Percentiles rank a stretch among this genome's conserved stretches.
Evolutionary conservation across 1,140 invertebrate species (phyloP).

Genomic region (Babylonia areolata): DNA sequence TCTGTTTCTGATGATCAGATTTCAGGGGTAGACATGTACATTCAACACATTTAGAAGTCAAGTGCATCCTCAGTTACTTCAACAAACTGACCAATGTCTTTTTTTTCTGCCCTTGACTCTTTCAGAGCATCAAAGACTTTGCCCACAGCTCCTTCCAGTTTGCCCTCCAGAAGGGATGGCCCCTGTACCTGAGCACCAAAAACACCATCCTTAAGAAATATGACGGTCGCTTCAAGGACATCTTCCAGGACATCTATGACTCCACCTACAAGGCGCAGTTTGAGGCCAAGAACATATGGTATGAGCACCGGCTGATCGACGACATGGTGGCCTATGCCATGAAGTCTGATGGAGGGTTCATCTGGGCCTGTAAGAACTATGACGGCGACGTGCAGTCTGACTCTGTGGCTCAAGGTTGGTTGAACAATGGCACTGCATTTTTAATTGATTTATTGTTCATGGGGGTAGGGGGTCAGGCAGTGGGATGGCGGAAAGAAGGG

Average conservation of each 20-base stretch:
- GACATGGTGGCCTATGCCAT: constrained; percentile 99
- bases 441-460: too few species aligned
- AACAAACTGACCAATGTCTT: too few species aligned
- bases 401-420: constrained; percentile 93
- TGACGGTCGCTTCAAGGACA: constrained; percentile 98
- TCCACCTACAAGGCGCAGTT: constrained; percentile 90
- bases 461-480: too few species aligned
- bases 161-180: constrained; percentile 89
- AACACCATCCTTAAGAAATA: constrained; percentile 99
- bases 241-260: constrained; percentile 98
- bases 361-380: constrained; percentile 99
- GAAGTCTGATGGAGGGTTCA: constrained; percentile 98
- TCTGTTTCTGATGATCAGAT: too few species aligned
- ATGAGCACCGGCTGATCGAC: constrained; percentile 98
- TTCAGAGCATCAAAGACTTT: constrained; percentile 87
- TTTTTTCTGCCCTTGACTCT: too few species aligned
- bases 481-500: too few species aligned
- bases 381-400: constrained; percentile 99
- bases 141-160: constrained; percentile 96
- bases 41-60: too few species aligned
- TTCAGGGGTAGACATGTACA: too few species aligned
- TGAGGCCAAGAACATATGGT: constrained; percentile 93
- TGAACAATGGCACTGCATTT: too few species aligned
- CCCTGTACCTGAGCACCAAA: constrained; percentile 95
- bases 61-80: too few species aligned